A percentile compares a stretch with the other conserved stretches of the same genome.
phyloP scores from a whole-genome alignment of 2,113 vertebrate genomes.

The Actenoides lindsayi region DNA sequence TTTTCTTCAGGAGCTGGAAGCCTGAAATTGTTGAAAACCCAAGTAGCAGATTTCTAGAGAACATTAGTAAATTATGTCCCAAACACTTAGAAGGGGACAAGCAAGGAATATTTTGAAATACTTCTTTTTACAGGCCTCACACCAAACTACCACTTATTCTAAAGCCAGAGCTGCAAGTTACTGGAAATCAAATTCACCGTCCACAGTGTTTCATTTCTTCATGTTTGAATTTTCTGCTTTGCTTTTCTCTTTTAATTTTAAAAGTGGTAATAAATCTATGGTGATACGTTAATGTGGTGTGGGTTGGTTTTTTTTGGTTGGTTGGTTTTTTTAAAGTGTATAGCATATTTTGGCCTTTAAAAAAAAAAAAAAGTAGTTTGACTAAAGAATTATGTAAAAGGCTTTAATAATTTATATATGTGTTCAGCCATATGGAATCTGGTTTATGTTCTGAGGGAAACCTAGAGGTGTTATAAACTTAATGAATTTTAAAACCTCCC shows the following conservation, averaged over 20 bases:
- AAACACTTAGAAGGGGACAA: neutral
- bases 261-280: neutral
- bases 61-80: neutral
- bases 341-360: neutral
- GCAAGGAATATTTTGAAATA: neutral
- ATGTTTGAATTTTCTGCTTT: neutral
- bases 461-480: neutral
- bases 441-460: neutral
- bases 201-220: neutral
- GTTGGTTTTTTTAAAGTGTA: neutral
- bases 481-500: constrained; percentile 2
- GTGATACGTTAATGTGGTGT: neutral
- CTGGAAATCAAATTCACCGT: neutral
- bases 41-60: constrained; percentile 1
- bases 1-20: neutral
- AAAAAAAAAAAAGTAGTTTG: constrained; percentile 11
- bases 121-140: neutral
- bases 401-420: constrained; percentile 63
- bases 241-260: neutral
- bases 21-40: neutral
- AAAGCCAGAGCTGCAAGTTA: neutral
- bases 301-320: neutral
- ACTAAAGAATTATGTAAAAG: constrained; percentile 58
- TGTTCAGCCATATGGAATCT: neutral
- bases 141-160: neutral